Percentiles rank a stretch among this genome's conserved stretches.
Evolutionary conservation across 2,888 invertebrate genomes (phyloP).

Genomic region (Mechanitis messenoides): DNA sequence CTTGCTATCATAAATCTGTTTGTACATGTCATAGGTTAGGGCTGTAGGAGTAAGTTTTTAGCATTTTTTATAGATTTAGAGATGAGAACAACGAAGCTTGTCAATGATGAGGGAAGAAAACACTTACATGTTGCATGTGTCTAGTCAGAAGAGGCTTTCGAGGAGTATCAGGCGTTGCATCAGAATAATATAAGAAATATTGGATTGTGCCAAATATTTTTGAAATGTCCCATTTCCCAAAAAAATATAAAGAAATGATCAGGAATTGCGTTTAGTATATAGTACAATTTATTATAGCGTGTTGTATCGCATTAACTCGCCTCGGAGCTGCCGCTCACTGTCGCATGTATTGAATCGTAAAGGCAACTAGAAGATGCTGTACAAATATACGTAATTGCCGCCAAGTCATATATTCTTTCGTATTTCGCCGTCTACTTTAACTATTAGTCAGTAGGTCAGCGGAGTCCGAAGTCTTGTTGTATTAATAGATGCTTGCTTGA

Average conservation of each 20-base stretch:
- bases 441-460: neutral
- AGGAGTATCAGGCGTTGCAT: neutral
- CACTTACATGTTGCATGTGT: slow-evolving; percentile 10
- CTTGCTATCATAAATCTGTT: slow-evolving; percentile 1
- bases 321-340: neutral
- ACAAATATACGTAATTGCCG: slow-evolving; percentile 8
- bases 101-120: neutral
- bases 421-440: slow-evolving; percentile 17
- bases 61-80: slow-evolving; percentile 21
- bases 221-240: slow-evolving; percentile 51
- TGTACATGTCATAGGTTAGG: slow-evolving; percentile 11
- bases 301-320: neutral
- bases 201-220: slow-evolving; percentile 55
- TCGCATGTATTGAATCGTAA: slow-evolving; percentile 8
- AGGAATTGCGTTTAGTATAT: slow-evolving; percentile 8
- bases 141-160: slow-evolving; percentile 11
- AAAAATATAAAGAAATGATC: slow-evolving; percentile 4
- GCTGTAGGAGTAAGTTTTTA: slow-evolving; percentile 27
- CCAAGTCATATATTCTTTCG: slow-evolving; percentile 12
- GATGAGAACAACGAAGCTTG: neutral
- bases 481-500: no score
- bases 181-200: slow-evolving; percentile 46
- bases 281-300: neutral
- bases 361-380: slow-evolving; percentile 13
- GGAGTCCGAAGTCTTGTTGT: neutral